These are phyloP conservation scores for Enteromius paludinosus DNA, from an alignment of 2,797 vertebrate species.

Conservation along the genomic window DNA sequence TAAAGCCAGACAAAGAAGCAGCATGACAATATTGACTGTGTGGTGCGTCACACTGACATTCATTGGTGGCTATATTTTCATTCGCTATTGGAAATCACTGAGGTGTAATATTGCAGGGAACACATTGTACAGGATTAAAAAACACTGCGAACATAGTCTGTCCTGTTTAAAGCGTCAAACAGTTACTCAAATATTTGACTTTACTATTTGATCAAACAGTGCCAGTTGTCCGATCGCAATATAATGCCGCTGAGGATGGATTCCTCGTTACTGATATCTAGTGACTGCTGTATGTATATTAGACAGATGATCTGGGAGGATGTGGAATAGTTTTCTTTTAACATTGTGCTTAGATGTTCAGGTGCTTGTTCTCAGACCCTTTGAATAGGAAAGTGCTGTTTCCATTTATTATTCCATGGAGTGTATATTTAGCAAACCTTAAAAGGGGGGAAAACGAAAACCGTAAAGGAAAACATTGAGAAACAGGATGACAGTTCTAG, in stretches of 20 bases:
- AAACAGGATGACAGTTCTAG: constrained; percentile 55
- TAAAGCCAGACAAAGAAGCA: not conserved
- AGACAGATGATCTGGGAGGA: not conserved
- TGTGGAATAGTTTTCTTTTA: not conserved
- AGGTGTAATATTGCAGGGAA: not conserved
- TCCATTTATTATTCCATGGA: constrained; percentile 36
- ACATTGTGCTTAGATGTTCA: not conserved
- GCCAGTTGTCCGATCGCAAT: constrained; percentile 22
- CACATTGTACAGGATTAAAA: not conserved
- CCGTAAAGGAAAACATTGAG: constrained; percentile 37
- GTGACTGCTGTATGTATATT: not conserved
- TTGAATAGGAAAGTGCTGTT: constrained; percentile 27
- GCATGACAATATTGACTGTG: not conserved
- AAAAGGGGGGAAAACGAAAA: not conserved
- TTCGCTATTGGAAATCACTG: constrained; percentile 11
- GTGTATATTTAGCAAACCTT: constrained; percentile 52
- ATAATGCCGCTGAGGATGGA: constrained; percentile 1
- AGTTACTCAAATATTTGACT: constrained; percentile 52
- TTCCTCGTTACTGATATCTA: not conserved
- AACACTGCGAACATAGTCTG: constrained; percentile 11
- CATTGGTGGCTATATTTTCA: not conserved
- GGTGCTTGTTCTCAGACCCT: constrained; percentile 25
- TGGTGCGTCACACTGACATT: not conserved
- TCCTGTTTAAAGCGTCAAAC: constrained; percentile 5
- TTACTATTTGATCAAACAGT: constrained; percentile 37